Evolutionary conservation across 2,888 invertebrate species (phyloP).

Genomic region (Drosophila falleni): DNA sequence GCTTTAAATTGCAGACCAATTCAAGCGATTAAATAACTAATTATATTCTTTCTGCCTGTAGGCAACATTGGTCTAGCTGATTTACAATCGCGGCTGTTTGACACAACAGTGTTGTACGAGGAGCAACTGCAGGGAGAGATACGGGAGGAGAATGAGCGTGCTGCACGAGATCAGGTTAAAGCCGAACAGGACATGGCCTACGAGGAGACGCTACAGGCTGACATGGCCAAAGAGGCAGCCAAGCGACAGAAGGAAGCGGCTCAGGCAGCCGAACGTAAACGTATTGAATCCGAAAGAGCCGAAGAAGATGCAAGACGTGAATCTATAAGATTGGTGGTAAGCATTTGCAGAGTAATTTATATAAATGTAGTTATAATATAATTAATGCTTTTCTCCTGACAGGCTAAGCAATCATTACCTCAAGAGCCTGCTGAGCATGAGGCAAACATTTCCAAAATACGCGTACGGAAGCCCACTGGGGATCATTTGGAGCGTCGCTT

Average conservation of each 20-base stretch:
- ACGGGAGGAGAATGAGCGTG: conserved; percentile 94
- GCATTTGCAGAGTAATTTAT: conserved; percentile 1
- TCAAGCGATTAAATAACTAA: not conserved
- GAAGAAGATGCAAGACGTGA: conserved; percentile 91
- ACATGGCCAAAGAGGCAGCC: conserved; percentile 94
- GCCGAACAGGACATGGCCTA: conserved; percentile 97
- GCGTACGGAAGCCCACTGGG: conserved; percentile 93
- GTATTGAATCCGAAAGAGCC: conserved; percentile 91
- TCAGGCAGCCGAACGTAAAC: conserved; percentile 89
- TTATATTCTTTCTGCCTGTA: conserved; percentile 27
- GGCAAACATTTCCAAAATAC: conserved; percentile 89
- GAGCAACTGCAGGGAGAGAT: conserved; percentile 92
- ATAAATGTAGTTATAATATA: too few relatives aligned
- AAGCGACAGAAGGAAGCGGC: conserved; percentile 90
- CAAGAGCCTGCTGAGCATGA: conserved; percentile 89
- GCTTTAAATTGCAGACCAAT: not conserved
- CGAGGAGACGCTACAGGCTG: conserved; percentile 92
- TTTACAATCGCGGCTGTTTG: conserved; percentile 93
- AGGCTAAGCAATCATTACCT: conserved; percentile 89
- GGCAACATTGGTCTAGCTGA: conserved; percentile 95
- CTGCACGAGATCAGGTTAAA: conserved; percentile 95
- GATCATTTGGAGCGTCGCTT: conserved; percentile 92
- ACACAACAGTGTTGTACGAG: conserved; percentile 93
- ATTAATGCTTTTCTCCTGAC: not conserved
- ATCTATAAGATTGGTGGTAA: conserved; percentile 86